Base-by-base conservation (phyloP, 2,888 invertebrate genomes). In the Chaetogeoica ovagalla region DNA sequence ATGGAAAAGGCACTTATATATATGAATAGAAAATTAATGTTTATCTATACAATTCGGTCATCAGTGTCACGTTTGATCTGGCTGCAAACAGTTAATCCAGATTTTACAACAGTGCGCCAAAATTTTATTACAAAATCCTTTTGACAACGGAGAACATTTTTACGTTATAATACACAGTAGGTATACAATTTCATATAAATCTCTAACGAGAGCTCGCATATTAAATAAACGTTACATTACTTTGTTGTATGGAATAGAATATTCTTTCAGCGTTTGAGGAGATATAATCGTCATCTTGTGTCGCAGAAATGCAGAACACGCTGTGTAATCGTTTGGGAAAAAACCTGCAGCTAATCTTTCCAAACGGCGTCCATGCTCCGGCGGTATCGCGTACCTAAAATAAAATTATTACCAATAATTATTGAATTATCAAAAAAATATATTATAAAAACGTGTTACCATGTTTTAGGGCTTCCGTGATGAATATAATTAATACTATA, bases 401-500 rank as follows among this genome's bases (percentile, higher is more conserved):
- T 63, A 73, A 82, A 77, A 30, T 13, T 23, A 2, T 60, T 57
- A 30, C n/a, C 7, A 21, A 39, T 21, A 21, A 48, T 0, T n/a
- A 13, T 11, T 57, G 15, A n/a, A 19, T 30, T 30, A 70, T n/a
- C 2, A 0, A 3, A n/a, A 52, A 9, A 37, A 39, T 21, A 57
- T n/a, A 11, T 76, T n/a, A 30, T 21, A 55, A 59, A 39, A 82
- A 23, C 52, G 57, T 82, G 83, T 84, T 85, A 89, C 94, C 94
- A 94, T 1, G 94, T 94, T 87, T 99, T 99, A 0, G 99, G 98
- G 0, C 94, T 95, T 71, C 99, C 99, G 87, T 95, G 97, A 87
- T 99, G 99, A 43, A 99, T 88, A 87, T 97, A 99, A 86, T 99
- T 99, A 83, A 99, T 99, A 0, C 97, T 97, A 87, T 99, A 99